Conservation (phyloP, 2,113 vertebrate species). For the Rhabdomys dilectus region DNA sequence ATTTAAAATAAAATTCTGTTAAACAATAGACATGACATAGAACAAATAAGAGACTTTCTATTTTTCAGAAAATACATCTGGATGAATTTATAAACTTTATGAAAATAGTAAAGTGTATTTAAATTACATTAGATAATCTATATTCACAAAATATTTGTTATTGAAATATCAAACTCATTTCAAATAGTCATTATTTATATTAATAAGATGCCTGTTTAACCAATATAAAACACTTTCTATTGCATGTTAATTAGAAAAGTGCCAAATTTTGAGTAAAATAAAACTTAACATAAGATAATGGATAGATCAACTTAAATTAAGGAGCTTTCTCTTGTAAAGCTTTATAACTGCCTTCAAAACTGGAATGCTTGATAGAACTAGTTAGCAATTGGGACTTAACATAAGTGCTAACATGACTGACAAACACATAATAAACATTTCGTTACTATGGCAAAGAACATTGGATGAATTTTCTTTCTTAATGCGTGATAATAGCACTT, state of each 20-base stretch:
- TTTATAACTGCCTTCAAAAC: not conserved
- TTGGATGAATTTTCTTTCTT: not conserved
- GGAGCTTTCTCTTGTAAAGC: not conserved
- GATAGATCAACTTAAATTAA: not conserved
- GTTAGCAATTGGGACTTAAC: not conserved
- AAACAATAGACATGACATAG: not conserved
- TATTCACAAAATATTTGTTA: not conserved
- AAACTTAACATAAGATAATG: not conserved
- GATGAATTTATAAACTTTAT: not conserved
- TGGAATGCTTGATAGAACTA: not conserved
- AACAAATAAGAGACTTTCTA: not conserved
- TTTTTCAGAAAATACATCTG: not conserved
- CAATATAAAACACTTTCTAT: not conserved
- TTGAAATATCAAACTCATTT: not conserved
- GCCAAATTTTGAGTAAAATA: not conserved
- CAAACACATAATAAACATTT: not conserved
- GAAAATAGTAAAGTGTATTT: not conserved
- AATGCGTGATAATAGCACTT: not conserved
- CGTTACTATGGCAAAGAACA: not conserved
- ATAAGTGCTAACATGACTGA: not conserved
- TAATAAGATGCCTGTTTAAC: not conserved
- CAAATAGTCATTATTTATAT: slow-evolving; percentile 5
- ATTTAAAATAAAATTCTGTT: not conserved
- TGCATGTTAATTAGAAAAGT: not conserved
- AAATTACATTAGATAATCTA: not conserved